A percentile compares a stretch with the other conserved stretches of the same genome.
These are phyloP conservation scores for Lepus europaeus DNA, from an alignment of 2,113 vertebrate genomes.

Conservation along the genomic window DNA sequence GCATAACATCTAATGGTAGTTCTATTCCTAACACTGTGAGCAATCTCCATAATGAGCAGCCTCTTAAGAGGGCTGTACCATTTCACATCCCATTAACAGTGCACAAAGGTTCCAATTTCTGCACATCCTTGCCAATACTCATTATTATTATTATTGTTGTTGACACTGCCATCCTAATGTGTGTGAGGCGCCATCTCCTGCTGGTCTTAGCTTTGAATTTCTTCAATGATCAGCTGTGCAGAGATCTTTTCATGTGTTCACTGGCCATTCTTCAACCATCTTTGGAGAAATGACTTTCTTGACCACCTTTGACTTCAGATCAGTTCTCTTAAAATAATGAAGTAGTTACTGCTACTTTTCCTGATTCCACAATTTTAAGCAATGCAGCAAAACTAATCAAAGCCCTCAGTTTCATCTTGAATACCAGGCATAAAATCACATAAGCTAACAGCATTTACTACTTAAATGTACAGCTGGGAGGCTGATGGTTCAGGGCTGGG, in stretches of 20 bases:
- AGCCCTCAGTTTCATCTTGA: slow-evolving; percentile 1
- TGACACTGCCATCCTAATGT: not conserved
- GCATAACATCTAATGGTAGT: not conserved
- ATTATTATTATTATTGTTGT: not conserved
- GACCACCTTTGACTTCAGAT: not conserved
- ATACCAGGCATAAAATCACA: too few species aligned
- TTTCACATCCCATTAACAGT: not conserved
- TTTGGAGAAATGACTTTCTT: slow-evolving; percentile 23
- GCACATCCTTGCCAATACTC: not conserved
- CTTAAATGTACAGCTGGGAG: too few species aligned
- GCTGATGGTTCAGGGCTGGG: too few species aligned
- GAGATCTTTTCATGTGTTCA: not conserved
- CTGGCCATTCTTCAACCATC: not conserved
- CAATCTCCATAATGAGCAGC: not conserved
- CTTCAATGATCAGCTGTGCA: not conserved
- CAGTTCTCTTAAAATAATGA: not conserved
- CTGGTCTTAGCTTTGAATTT: not conserved
- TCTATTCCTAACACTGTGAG: not conserved
- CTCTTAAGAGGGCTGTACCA: not conserved
- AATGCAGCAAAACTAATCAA: not conserved
- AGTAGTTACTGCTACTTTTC: not conserved
- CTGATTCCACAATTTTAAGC: not conserved
- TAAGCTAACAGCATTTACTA: too few species aligned
- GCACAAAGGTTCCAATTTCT: not conserved
- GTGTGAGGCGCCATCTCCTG: not conserved